These are phyloP conservation scores for Leguminivora glycinivorella DNA, from an alignment of 1,140 invertebrate genomes.

Conservation along the genomic window DNA sequence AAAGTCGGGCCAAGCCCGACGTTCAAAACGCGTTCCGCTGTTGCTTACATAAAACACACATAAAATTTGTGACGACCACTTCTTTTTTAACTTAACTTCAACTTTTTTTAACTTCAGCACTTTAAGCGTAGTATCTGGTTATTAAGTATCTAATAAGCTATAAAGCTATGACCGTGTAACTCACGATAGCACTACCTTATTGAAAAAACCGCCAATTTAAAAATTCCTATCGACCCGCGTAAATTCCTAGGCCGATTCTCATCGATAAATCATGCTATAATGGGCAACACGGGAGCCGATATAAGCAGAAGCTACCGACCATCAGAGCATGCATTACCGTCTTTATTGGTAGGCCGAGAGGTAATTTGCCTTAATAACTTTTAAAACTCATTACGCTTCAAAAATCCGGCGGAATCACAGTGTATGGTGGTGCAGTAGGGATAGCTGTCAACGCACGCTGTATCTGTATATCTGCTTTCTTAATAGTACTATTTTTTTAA, in stretches of 20 bases:
- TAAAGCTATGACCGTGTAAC: neutral
- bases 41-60: too few species aligned
- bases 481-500: too few species aligned
- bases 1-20: too few species aligned
- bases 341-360: slow-evolving; percentile 44
- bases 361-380: slow-evolving; percentile 72
- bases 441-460: neutral
- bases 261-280: slow-evolving; percentile 48
- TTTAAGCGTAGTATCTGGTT: too few species aligned
- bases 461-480: too few species aligned
- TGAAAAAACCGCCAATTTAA: neutral
- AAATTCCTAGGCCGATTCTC: slow-evolving; percentile 19
- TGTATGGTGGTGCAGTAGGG: neutral
- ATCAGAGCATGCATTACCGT: slow-evolving; percentile 46
- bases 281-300: slow-evolving; percentile 45
- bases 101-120: too few species aligned
- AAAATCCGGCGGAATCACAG: slow-evolving; percentile 34
- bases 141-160: too few species aligned
- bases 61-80: too few species aligned
- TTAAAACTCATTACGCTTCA: slow-evolving; percentile 58
- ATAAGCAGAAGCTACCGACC: slow-evolving; percentile 41
- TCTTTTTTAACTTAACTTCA: too few species aligned
- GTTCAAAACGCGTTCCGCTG: too few species aligned
- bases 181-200: neutral
- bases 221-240: slow-evolving; percentile 15